A percentile compares a stretch with the other conserved stretches of the same genome.
Conservation (phyloP, 2,797 vertebrate species). For the Myiotriccus ornatus region DNA sequence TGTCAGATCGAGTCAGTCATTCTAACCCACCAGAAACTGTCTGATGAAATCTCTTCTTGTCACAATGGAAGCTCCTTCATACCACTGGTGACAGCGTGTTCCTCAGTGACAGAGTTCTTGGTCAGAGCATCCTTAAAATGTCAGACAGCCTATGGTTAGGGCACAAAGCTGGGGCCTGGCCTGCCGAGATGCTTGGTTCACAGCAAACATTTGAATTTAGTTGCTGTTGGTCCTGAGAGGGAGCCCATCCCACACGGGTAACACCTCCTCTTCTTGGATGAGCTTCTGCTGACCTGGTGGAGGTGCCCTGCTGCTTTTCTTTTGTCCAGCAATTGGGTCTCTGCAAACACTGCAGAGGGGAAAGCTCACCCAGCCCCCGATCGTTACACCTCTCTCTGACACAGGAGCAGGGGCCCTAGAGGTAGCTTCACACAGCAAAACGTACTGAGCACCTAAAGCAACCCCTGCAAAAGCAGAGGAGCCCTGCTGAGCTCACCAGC, state of each 20-base stretch:
- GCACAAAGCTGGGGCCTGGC: background rate
- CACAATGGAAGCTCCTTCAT: background rate
- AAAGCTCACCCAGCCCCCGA: background rate
- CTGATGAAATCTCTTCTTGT: background rate
- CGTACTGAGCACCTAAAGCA: background rate
- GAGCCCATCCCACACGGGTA: background rate
- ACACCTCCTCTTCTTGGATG: background rate
- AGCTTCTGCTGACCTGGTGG: background rate
- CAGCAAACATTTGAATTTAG: background rate
- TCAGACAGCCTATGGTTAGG: background rate
- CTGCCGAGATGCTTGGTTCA: background rate
- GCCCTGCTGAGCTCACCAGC: background rate
- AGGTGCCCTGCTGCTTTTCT: background rate
- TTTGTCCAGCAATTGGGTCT: background rate
- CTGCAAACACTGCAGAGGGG: background rate
- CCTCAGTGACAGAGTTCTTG: background rate
- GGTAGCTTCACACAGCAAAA: accelerated
- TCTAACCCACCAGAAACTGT: background rate
- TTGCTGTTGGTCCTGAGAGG: background rate
- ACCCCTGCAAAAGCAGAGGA: background rate
- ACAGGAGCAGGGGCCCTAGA: background rate
- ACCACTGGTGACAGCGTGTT: background rate
- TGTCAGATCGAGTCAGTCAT: background rate
- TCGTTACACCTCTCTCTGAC: background rate
- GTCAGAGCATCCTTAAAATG: background rate